phyloP scores from a whole-genome alignment of 1,140 invertebrate species.

The Panulirus ornatus region DNA sequence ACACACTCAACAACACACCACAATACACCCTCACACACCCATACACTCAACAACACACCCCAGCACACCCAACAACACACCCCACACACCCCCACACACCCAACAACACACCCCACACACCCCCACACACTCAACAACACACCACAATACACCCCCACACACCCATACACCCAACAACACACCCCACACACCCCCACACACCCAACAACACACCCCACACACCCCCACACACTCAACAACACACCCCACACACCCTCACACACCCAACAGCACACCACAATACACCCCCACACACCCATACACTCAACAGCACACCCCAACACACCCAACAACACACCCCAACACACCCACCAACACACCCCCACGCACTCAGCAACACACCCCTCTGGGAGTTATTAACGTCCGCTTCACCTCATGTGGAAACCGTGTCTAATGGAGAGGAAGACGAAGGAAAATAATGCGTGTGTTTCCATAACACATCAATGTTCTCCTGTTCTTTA shows the following conservation, averaged over 20 bases:
- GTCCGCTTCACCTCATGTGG: slow-evolving; percentile 9
- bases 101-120: neutral
- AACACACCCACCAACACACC: slow-evolving; percentile 48
- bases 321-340: slow-evolving; percentile 35
- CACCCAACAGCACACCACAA: slow-evolving; percentile 25
- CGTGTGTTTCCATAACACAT: no score
- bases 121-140: neutral
- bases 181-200: no score
- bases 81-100: neutral
- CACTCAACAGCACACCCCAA: slow-evolving; percentile 19
- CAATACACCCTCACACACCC: no score
- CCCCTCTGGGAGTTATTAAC: slow-evolving; percentile 37
- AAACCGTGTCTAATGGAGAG: slow-evolving; percentile 27
- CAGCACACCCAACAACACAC: neutral
- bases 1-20: no score
- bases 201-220: neutral
- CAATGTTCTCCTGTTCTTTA: no score
- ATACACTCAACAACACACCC: neutral
- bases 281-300: neutral
- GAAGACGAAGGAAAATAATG: neutral
- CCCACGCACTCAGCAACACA: slow-evolving; percentile 49
- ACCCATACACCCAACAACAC: neutral
- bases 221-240: neutral
- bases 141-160: neutral
- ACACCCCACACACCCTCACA: slow-evolving; percentile 17